Evolutionary conservation across 2,113 vertebrate species (phyloP).

Genomic region (Callopanchax toddi): DNA sequence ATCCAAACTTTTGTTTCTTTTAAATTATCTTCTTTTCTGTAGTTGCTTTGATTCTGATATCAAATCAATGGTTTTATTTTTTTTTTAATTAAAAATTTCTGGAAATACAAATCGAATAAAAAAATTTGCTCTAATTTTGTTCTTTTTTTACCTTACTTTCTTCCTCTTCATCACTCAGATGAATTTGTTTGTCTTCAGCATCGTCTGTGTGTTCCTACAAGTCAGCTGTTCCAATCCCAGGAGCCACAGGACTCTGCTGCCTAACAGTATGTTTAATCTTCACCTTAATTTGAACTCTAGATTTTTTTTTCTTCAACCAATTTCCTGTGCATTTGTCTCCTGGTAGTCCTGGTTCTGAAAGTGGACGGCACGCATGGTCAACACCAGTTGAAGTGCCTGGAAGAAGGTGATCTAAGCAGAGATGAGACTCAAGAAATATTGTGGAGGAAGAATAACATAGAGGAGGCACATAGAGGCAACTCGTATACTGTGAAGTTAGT

Average conservation of each 20-base stretch:
- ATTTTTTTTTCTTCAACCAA: not conserved
- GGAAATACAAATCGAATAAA: too few species aligned
- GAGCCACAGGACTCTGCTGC: conserved; percentile 53
- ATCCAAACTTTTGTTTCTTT: too few species aligned
- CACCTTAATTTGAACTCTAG: not conserved
- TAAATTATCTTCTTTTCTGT: too few species aligned
- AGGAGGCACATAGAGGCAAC: conserved; percentile 52
- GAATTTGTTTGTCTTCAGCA: conserved; percentile 25
- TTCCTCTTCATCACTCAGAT: conserved; percentile 50
- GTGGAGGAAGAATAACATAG: conserved; percentile 57
- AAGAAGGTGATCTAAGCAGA: conserved; percentile 2
- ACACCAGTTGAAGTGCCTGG: conserved; percentile 53
- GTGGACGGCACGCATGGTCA: conserved; percentile 43
- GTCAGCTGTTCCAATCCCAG: conserved; percentile 29
- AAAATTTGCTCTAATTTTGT: too few species aligned
- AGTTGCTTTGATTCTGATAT: too few species aligned
- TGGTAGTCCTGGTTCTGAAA: conserved; percentile 63
- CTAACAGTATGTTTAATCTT: conserved; percentile 50
- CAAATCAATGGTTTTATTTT: too few species aligned
- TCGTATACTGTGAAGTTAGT: conserved; percentile 33
- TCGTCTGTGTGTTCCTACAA: conserved; percentile 31
- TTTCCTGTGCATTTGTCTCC: conserved; percentile 1
- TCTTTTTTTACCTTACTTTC: not conserved
- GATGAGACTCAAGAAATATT: conserved; percentile 31
- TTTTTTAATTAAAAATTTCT: too few species aligned